phyloP scores from a whole-genome alignment of 2,113 vertebrate species.

The Verasper variegatus region DNA sequence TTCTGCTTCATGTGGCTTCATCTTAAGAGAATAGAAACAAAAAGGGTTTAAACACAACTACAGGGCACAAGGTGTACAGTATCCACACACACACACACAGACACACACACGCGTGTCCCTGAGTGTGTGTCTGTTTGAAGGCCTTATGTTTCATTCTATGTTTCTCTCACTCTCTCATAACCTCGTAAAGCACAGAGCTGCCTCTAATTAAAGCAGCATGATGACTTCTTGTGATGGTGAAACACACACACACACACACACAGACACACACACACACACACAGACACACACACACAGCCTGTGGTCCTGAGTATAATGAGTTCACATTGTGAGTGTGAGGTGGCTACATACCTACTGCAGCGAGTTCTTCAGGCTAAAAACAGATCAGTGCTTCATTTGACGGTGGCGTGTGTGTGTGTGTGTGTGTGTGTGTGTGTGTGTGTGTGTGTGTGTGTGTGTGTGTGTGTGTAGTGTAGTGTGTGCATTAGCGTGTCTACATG shows the following conservation, averaged over 20 bases:
- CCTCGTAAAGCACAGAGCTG: conserved; percentile 32
- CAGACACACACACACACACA: conserved; percentile 24
- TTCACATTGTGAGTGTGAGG: conserved; percentile 52
- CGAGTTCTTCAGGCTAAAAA: conserved; percentile 51
- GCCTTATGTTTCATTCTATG: background rate
- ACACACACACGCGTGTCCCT: background rate
- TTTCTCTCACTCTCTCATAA: conserved; percentile 11
- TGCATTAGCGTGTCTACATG: background rate
- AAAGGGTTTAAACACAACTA: too few species aligned
- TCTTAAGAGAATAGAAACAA: too few species aligned
- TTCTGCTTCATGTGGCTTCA: too few species aligned
- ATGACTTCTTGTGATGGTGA: conserved; percentile 46
- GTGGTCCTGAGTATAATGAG: conserved; percentile 62
- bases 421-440: conserved; percentile 4
- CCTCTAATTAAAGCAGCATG: conserved; percentile 61
- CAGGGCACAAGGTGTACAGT: too few species aligned
- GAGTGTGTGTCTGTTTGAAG: background rate
- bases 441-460: background rate
- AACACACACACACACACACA: background rate
- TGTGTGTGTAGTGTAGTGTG: background rate
- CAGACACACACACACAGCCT: conserved; percentile 38
- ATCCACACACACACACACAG: background rate
- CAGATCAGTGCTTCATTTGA: conserved; percentile 50
- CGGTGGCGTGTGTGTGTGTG: background rate
- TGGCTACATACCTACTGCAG: conserved; percentile 52